Conservation (phyloP, 2,888 invertebrate genomes). For the Panorpa germanica region DNA sequence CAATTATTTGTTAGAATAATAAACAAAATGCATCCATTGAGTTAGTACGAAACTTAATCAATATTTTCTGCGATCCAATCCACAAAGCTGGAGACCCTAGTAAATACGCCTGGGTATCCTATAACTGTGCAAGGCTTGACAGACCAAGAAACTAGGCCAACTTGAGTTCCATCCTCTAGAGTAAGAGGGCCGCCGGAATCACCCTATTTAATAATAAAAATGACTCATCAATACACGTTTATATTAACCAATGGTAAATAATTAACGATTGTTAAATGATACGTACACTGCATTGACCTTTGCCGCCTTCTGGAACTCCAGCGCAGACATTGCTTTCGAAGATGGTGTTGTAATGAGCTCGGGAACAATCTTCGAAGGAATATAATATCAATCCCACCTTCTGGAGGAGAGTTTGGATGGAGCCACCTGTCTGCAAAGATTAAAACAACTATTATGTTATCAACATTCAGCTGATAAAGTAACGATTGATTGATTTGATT, state of each 20-base stretch:
- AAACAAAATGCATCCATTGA: too few species aligned
- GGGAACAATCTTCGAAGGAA: conserved; percentile 21
- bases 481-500: too few species aligned
- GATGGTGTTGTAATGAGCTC: conserved; percentile 17
- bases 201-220: conserved; percentile 15
- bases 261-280: neutral
- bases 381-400: conserved; percentile 22
- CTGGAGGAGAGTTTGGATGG: conserved; percentile 19
- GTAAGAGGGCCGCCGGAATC: conserved; percentile 25
- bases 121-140: conserved; percentile 15
- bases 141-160: conserved; percentile 17
- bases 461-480: too few species aligned
- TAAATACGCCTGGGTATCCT: conserved; percentile 16
- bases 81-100: conserved; percentile 15
- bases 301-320: conserved; percentile 24
- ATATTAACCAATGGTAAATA: neutral
- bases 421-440: conserved; percentile 19
- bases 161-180: conserved; percentile 13
- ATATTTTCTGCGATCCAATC: conserved; percentile 15
- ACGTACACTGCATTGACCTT: conserved; percentile 25
- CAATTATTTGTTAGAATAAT: too few species aligned
- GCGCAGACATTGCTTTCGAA: conserved; percentile 24
- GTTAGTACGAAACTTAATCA: too few species aligned
- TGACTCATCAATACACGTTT: too few species aligned
- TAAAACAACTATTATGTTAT: too few species aligned